phyloP scores from a whole-genome alignment of 2,113 vertebrate genomes.

The Orientallactaga bullata region DNA sequence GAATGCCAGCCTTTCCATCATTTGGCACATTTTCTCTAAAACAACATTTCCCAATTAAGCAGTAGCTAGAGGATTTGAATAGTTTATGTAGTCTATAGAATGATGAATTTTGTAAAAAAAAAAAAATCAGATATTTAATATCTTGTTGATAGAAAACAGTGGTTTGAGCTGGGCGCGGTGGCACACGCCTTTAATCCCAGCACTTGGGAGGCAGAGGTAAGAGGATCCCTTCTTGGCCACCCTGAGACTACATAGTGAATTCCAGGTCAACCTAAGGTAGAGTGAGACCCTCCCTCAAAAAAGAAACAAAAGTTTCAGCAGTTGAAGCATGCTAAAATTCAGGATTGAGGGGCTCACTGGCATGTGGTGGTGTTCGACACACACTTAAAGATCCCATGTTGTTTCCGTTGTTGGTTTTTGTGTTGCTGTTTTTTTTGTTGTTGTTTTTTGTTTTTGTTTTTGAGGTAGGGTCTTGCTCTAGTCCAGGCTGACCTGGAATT shows the following conservation, averaged over 20 bases:
- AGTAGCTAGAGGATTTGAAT: conserved; percentile 53
- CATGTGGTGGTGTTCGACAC: conserved; percentile 34
- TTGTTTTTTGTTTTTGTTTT: too few relatives aligned
- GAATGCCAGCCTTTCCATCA: conserved; percentile 2
- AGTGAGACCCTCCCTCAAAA: too few relatives aligned
- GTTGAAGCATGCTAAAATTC: conserved; percentile 25
- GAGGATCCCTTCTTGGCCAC: too few relatives aligned
- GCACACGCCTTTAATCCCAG: too few relatives aligned
- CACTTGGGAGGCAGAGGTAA: too few relatives aligned
- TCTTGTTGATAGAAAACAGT: conserved; percentile 34
- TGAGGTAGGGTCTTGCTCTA: too few relatives aligned
- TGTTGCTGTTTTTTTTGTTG: too few relatives aligned
- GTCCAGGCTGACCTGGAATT: too few relatives aligned
- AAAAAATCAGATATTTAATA: conserved; percentile 52
- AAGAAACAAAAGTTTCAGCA: conserved; percentile 30
- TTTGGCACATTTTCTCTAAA: conserved; percentile 59
- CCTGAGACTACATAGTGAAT: too few relatives aligned
- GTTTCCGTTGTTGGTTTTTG: conserved; percentile 46
- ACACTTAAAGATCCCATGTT: conserved; percentile 46
- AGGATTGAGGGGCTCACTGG: neutral
- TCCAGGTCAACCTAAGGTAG: too few relatives aligned
- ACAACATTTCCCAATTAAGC: conserved; percentile 39
- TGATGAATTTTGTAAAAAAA: neutral
- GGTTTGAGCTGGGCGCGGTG: neutral
- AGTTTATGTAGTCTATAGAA: conserved; percentile 40